phyloP scores from a whole-genome alignment of 2,888 invertebrate genomes.

The Drosophila longiperda region DNA sequence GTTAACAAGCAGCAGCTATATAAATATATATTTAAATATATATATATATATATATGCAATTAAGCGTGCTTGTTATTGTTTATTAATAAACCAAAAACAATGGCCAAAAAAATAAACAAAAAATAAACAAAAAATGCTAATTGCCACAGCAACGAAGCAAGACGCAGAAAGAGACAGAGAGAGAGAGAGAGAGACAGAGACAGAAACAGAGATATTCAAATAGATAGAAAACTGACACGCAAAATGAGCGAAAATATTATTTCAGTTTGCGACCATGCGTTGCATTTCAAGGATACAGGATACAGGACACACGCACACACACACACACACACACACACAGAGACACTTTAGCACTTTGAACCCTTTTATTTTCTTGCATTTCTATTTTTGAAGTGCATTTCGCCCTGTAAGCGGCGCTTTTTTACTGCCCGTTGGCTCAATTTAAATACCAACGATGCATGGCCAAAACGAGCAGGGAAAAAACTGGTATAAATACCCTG shows the following conservation, averaged over 20 bases:
- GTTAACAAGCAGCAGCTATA: conserved; percentile 50
- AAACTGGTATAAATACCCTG: conserved; percentile 50
- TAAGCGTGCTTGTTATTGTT: conserved; percentile 75
- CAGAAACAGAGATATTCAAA: not conserved
- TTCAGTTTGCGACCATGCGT: conserved; percentile 46
- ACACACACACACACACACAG: conserved; percentile 11
- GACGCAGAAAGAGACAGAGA: not conserved
- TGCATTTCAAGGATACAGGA: conserved; percentile 69
- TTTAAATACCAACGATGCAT: conserved; percentile 81
- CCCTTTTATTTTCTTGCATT: conserved; percentile 56
- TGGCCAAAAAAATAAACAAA: conserved; percentile 45
- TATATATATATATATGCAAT: conserved; percentile 47
- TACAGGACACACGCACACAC: conserved; percentile 29
- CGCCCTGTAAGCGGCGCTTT: conserved; percentile 52
- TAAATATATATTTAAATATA: conserved; percentile 33
- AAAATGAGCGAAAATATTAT: conserved; percentile 23
- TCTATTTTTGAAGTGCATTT: conserved; percentile 80
- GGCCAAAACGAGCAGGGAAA: conserved; percentile 60
- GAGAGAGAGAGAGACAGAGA: not conserved
- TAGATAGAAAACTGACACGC: not conserved
- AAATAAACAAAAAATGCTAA: conserved; percentile 41
- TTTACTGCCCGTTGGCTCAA: conserved; percentile 76
- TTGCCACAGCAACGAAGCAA: conserved; percentile 66
- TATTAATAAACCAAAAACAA: conserved; percentile 77
- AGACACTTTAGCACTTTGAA: conserved; percentile 51